A percentile compares a stretch with the other conserved stretches of the same genome.
These are phyloP conservation scores for Lasioglossum baleicum DNA, from an alignment of 1,140 invertebrate species.

Conservation along the genomic window DNA sequence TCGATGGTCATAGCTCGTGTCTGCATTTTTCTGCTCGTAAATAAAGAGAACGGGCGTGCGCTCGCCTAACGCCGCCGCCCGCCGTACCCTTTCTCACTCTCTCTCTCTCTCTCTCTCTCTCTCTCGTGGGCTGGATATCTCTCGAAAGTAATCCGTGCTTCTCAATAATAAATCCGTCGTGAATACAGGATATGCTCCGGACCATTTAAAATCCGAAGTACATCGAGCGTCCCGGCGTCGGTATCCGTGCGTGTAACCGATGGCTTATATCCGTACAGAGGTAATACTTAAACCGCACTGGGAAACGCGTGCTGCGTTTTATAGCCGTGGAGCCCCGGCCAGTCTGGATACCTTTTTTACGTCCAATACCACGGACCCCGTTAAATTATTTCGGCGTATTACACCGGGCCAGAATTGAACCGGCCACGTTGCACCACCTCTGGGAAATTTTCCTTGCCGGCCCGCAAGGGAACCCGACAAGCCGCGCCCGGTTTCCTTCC, in stretches of 20 bases:
- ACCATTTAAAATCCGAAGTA: slow-evolving; percentile 47
- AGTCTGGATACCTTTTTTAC: slow-evolving; percentile 39
- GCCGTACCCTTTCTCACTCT: too few relatives aligned
- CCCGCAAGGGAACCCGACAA: not conserved
- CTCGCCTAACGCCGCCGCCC: not conserved
- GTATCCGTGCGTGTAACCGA: slow-evolving; percentile 48
- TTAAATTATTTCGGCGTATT: slow-evolving; percentile 50
- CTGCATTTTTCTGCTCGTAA: slow-evolving; percentile 64
- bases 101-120: too few relatives aligned
- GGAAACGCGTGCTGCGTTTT: slow-evolving; percentile 41
- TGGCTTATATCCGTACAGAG: slow-evolving; percentile 34
- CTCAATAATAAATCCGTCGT: slow-evolving; percentile 58
- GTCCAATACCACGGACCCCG: slow-evolving; percentile 23
- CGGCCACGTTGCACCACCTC: slow-evolving; percentile 23
- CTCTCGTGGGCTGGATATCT: slow-evolving; percentile 20
- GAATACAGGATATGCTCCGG: slow-evolving; percentile 37
- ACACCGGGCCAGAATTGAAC: slow-evolving; percentile 31
- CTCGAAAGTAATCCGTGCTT: slow-evolving; percentile 55
- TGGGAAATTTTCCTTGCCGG: not conserved
- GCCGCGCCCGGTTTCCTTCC: too few relatives aligned
- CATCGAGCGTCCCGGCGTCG: slow-evolving; percentile 28
- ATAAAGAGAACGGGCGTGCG: slow-evolving; percentile 50
- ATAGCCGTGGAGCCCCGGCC: slow-evolving; percentile 27
- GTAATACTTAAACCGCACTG: slow-evolving; percentile 38
- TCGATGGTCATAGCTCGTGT: slow-evolving; percentile 55